Conservation (phyloP, 2,113 vertebrate genomes). For the Baryphthengus martii region DNA sequence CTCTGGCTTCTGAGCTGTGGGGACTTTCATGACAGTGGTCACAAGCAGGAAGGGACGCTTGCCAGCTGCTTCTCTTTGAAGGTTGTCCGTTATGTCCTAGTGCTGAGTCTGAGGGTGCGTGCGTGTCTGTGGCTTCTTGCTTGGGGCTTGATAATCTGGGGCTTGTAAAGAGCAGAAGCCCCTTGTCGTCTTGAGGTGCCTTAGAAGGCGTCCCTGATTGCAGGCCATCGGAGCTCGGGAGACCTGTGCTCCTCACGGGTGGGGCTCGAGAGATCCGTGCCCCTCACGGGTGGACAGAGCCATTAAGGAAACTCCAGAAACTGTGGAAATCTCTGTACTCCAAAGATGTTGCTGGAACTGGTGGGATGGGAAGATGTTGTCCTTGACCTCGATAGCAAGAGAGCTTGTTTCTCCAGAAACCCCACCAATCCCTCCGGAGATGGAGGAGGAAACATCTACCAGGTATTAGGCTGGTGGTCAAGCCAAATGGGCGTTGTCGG, state of each 20-base stretch:
- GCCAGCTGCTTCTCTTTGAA: background rate
- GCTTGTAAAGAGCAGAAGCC: background rate
- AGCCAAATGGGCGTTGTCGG: too few species aligned
- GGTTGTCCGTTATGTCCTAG: background rate
- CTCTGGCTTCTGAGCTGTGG: background rate
- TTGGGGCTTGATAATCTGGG: fast-evolving
- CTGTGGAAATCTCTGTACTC: background rate
- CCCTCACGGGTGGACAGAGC: background rate
- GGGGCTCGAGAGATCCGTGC: background rate
- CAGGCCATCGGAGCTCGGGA: background rate
- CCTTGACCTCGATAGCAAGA: background rate
- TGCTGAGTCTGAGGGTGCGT: background rate
- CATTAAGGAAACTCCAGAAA: background rate
- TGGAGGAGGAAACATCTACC: background rate
- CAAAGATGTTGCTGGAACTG: background rate
- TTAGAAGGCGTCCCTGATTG: background rate
- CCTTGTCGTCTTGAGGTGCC: background rate
- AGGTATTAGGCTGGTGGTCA: background rate
- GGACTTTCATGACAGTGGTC: background rate
- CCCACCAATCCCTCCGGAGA: background rate
- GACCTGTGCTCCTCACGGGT: fast-evolving
- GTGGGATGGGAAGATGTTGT: background rate
- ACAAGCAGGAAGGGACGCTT: background rate
- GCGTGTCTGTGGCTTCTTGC: background rate
- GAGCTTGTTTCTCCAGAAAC: background rate